Base-by-base conservation (phyloP, 2,888 invertebrate genomes). In the Electrophaes corylata region DNA sequence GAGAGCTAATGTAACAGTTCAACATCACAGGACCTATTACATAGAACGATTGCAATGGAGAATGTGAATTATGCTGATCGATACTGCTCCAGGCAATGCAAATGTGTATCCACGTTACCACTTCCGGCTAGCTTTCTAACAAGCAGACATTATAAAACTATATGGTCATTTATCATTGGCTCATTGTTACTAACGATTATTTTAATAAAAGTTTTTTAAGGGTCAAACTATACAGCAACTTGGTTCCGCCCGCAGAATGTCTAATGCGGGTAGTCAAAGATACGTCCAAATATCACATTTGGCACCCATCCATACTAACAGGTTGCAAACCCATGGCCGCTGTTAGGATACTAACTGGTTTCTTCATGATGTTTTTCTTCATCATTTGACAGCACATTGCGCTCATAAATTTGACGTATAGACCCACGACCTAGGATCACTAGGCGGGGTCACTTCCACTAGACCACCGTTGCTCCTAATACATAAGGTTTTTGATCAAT, bases 81-180 rank as follows among this genome's bases (percentile, higher is more conserved):
- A 69, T 62, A 59, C 67, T 59, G 66, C 69, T 67, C 43, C 61
- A 41, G 68, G 67, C 69, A 35, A 66, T 64, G 44, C 29, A 12
- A 14, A 29, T 45, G 41, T 43, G 46, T 19, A 33, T 20, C 64
- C 39, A 55, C 53, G 48, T 66, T 65, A 62, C 60, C 46, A 56
- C 63, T 73, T 72, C 76, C 75, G 78, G 67, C n/a, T n/a, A n/a
- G n/a, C 78, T 78, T 78, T 78, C 76, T 77, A 75, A 67, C 65
- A 52, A 65, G 64, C 63, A 64, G 55, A 69, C 65, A 74, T 57
- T 64, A 68, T 73, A 63, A 67, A 67, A 61, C 53, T 57, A 60
- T 61, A 65, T 52, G 60, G 48, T 61, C 57, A 60, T 67, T 59
- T 59, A 67, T 67, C 67, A 65, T 59, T 41, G 14, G 40, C 60